Base-by-base conservation (phyloP, 2,113 vertebrate species). In the Grammomys dolichurus region DNA sequence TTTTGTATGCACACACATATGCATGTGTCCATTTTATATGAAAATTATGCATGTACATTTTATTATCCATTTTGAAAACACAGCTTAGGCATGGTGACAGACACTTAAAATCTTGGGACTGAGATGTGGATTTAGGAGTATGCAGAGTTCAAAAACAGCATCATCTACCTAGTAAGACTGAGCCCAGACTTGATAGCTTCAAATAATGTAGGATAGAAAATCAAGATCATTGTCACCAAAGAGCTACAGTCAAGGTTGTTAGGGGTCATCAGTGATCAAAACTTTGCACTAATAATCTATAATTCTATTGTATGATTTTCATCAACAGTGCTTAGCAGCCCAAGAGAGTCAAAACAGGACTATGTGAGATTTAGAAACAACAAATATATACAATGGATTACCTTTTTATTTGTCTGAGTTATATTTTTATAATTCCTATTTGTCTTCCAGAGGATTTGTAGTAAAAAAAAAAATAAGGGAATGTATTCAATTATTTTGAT, bases 401-500 rank as follows among this genome's bases (percentile, higher is more conserved):
- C 72, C 78, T 16, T 72, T 92, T 95, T 77, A 77, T 93, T 91
- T 91, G 82, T 8, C 0, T 82, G 90, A 93, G 17, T 63, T 80
- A 89, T 20, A 94, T 84, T 94, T 91, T 56, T 70, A 78, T 17
- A 96, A 91, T 93, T 93, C 24, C 20, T 36, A 3, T 40, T 96
- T 75, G 86, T 63, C 5, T 89, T 13, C 10, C 16, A 86, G 26
- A 48, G 60, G 87, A 14, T 96, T 93, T 93, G 43, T 91, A 22
- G 7, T 76, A 48, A 51, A 51, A 26, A 80, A 86, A 87, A 89
- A 90, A 87, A 40, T 0, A 82, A 89, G 11, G 1, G 82, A 87
- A 86, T n/a, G 40, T n/a, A 88, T 94, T 95, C 31, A 89, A 93
- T 75, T 82, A 95, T 75, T 93, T 40, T 81, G 94, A 63, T 70